These are phyloP conservation scores for Siderastrea siderea DNA, from an alignment of 92 coral and sea anemone genomes.

Conservation along the genomic window DNA sequence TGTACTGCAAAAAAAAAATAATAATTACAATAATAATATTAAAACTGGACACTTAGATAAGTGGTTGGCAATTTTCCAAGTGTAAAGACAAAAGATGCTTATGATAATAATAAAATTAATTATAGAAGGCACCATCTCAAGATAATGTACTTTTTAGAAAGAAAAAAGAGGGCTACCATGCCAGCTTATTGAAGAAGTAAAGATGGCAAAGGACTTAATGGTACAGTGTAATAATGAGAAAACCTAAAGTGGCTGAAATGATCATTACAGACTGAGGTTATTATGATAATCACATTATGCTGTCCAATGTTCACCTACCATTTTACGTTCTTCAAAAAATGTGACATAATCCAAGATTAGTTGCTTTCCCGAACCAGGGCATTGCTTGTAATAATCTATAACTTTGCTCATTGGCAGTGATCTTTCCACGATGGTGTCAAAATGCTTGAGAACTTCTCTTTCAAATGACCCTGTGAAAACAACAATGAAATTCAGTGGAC, in stretches of 20 bases:
- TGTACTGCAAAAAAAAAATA: conserved; percentile 19
- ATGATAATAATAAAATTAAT: too few species aligned
- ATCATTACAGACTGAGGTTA: too few species aligned
- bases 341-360: conserved; percentile 49
- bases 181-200: too few species aligned
- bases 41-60: not conserved
- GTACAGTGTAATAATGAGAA: not conserved
- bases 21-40: not conserved
- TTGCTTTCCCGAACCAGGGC: conserved; percentile 41
- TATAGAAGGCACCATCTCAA: not conserved
- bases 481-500: not conserved
- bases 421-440: conserved; percentile 46
- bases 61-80: not conserved
- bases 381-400: conserved; percentile 19
- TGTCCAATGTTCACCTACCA: conserved; percentile 19
- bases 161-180: not conserved
- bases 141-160: too few species aligned
- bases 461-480: conserved; percentile 53
- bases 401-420: conserved; percentile 64
- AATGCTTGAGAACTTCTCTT: conserved; percentile 53
- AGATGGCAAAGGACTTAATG: not conserved
- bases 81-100: not conserved
- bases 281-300: not conserved
- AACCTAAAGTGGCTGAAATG: not conserved
- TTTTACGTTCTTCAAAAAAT: conserved; percentile 64